Percentiles rank a stretch among this genome's conserved stretches.
Conservation (phyloP, 1,140 invertebrate species). For the Ruditapes philippinarum region DNA sequence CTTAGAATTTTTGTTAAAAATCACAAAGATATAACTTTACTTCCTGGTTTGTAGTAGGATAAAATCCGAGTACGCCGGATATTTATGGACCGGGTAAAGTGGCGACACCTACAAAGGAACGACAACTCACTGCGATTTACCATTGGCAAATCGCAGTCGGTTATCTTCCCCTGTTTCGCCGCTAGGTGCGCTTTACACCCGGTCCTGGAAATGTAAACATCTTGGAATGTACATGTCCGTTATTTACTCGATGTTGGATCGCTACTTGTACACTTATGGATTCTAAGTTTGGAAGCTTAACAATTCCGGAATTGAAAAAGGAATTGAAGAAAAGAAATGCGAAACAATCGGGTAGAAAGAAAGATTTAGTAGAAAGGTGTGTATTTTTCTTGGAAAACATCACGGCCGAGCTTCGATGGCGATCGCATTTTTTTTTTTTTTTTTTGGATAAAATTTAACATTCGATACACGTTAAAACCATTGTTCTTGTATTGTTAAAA, state of each 20-base stretch:
- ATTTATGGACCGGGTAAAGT: no score
- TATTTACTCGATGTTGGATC: slow-evolving; percentile 14
- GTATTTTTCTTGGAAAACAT: no score
- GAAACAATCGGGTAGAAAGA: neutral
- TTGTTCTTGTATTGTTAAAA: no score
- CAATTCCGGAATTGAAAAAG: neutral
- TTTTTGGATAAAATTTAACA: no score
- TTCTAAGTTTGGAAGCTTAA: neutral
- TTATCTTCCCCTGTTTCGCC: slow-evolving; percentile 20
- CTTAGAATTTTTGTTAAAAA: slow-evolving; percentile 32
- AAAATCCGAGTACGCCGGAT: no score
- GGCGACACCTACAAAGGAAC: no score
- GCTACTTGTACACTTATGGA: neutral
- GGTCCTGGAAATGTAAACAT: slow-evolving; percentile 22
- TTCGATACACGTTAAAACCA: no score
- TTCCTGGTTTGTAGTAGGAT: no score
- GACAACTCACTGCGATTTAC: no score
- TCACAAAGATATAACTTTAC: neutral
- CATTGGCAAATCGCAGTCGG: slow-evolving; percentile 10
- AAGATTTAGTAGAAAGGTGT: no score
- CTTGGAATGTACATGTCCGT: slow-evolving; percentile 18
- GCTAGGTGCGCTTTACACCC: slow-evolving; percentile 14
- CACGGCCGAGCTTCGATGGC: no score
- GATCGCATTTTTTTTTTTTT: no score
- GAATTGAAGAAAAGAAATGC: neutral